Conservation (phyloP, 2,888 invertebrate genomes). For the Dryadula phaetusa region DNA sequence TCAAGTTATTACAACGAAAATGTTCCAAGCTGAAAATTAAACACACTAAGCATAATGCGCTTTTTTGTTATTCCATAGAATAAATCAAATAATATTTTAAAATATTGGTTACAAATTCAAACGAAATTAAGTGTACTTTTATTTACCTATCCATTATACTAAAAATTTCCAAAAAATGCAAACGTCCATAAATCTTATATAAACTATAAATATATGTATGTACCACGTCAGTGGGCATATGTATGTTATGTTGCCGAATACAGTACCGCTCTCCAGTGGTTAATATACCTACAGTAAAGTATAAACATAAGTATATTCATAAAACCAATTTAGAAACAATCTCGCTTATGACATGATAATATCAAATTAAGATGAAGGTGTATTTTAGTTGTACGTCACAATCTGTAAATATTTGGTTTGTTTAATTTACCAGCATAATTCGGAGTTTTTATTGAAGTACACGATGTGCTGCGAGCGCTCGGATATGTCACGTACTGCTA, state of each 20-base stretch:
- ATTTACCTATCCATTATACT: too few relatives aligned
- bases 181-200: neutral
- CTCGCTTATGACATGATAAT: neutral
- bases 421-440: slow-evolving; percentile 70
- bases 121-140: too few relatives aligned
- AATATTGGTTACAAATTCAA: too few relatives aligned
- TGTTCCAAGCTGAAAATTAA: neutral
- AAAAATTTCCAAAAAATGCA: too few relatives aligned
- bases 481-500: slow-evolving; percentile 66
- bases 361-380: neutral
- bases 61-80: too few relatives aligned
- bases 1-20: neutral
- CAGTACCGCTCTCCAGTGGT: neutral
- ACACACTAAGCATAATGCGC: neutral
- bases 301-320: neutral
- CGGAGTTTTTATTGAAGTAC: slow-evolving; percentile 70
- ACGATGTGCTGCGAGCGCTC: slow-evolving; percentile 69
- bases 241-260: neutral
- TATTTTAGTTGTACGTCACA: neutral
- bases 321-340: slow-evolving; percentile 12
- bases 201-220: too few relatives aligned
- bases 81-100: too few relatives aligned
- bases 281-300: neutral
- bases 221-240: too few relatives aligned
- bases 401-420: neutral